Percentiles rank a stretch among this genome's conserved stretches.
Conservation (phyloP, 2,113 vertebrate genomes). For the Rafetus swinhoei region DNA sequence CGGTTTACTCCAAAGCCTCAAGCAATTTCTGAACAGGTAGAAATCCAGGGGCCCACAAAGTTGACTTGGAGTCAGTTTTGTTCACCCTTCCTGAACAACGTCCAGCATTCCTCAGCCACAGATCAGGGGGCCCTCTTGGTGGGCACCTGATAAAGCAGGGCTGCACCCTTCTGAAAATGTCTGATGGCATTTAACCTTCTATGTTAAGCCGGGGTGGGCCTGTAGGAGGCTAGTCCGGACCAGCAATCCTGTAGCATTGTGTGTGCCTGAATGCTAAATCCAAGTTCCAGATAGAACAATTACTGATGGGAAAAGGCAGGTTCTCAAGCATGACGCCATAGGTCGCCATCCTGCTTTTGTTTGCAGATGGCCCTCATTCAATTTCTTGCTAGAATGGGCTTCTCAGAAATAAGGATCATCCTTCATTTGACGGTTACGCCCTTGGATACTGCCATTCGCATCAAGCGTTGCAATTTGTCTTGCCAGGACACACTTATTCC, state of each 20-base stretch:
- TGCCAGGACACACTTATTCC: conserved; percentile 73
- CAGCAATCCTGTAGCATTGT: not conserved
- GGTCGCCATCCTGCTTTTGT: conserved; percentile 39
- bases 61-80: not conserved
- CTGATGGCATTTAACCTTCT: not conserved
- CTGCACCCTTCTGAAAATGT: not conserved
- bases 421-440: conserved; percentile 73
- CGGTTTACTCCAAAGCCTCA: not conserved
- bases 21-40: not conserved
- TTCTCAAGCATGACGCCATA: conserved; percentile 5
- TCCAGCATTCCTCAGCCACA: not conserved
- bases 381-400: conserved; percentile 55
- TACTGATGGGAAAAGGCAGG: conserved; percentile 3
- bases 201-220: not conserved
- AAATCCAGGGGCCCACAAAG: not conserved
- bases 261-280: not conserved
- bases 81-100: not conserved
- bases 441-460: conserved; percentile 69
- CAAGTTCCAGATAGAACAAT: conserved; percentile 34
- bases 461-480: conserved; percentile 69
- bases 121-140: not conserved
- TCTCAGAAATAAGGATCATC: conserved; percentile 68
- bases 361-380: conserved; percentile 67
- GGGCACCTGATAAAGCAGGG: not conserved
- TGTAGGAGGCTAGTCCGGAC: too few species aligned